These are phyloP conservation scores for Anadara kagoshimensis DNA, from an alignment of 1,140 invertebrate genomes.

Conservation along the genomic window DNA sequence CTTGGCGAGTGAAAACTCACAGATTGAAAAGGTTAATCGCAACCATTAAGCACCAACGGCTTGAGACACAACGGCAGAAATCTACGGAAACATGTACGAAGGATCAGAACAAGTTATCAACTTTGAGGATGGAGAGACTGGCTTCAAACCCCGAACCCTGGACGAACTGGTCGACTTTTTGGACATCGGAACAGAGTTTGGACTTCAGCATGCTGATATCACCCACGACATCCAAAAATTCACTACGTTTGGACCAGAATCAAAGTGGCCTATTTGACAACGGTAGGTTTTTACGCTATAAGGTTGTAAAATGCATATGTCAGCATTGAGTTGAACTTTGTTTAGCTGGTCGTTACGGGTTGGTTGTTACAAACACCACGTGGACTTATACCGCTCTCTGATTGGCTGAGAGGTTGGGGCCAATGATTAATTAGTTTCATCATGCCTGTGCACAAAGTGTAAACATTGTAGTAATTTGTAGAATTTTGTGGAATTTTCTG, in stretches of 20 bases:
- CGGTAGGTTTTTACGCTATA: conserved; percentile 37
- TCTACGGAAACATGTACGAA: conserved; percentile 31
- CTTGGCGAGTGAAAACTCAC: conserved; percentile 2
- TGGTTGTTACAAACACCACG: neutral
- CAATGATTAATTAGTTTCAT: neutral
- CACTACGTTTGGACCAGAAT: conserved; percentile 58
- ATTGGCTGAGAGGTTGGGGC: neutral
- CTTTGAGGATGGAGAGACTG: conserved; percentile 23
- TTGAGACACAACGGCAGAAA: conserved; percentile 9
- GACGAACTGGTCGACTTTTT: conserved; percentile 60
- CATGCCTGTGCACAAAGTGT: neutral
- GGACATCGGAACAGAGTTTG: conserved; percentile 43
- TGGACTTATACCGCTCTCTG: neutral
- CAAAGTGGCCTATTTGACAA: conserved; percentile 66
- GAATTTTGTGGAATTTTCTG: no score
- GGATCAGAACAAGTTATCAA: conserved; percentile 13
- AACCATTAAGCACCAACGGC: conserved; percentile 33
- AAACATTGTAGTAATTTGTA: no score
- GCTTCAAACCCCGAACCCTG: conserved; percentile 48
- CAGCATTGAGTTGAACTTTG: neutral
- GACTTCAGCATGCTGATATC: conserved; percentile 30
- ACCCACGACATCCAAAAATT: conserved; percentile 54
- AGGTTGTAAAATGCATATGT: neutral
- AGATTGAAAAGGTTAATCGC: conserved; percentile 24
- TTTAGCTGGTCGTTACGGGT: neutral